Percentiles rank a stretch among this genome's conserved stretches.
Conservation (phyloP, 2,113 vertebrate genomes). For the Trichechus manatus region DNA sequence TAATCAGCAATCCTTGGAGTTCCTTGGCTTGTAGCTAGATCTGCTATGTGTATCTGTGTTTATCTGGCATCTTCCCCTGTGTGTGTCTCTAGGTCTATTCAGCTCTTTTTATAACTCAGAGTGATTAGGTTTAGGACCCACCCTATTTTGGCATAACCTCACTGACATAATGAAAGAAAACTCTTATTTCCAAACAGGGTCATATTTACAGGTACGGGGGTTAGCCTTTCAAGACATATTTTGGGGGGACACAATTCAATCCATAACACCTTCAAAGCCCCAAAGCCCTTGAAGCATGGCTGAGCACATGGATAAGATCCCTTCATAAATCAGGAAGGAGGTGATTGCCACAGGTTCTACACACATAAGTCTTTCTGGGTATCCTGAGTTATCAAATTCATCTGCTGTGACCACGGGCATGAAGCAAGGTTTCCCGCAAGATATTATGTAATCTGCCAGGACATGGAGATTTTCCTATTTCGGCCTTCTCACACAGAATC, state of each 20-base stretch:
- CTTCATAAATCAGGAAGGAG: background rate
- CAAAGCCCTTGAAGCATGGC: background rate
- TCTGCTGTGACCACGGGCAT: background rate
- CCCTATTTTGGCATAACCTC: background rate
- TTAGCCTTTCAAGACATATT: background rate
- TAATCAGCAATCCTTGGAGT: background rate
- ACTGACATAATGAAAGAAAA: background rate
- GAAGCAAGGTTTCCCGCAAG: background rate
- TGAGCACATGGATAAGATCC: background rate
- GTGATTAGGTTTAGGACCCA: background rate
- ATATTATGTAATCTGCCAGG: background rate
- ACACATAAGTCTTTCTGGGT: accelerated
- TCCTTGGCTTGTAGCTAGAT: background rate
- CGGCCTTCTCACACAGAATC: background rate
- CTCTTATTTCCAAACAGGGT: background rate
- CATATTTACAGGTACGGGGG: background rate
- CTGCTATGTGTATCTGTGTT: background rate
- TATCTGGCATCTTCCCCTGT: background rate
- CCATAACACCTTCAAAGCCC: background rate
- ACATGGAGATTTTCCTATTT: background rate
- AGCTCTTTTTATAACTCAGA: background rate
- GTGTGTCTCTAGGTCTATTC: background rate
- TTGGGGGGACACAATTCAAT: background rate
- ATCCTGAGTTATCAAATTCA: background rate
- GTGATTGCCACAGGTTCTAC: background rate